Percentiles rank a stretch among this genome's conserved stretches.
Conservation (phyloP, 2,888 invertebrate genomes). For the Perdita meconis region DNA sequence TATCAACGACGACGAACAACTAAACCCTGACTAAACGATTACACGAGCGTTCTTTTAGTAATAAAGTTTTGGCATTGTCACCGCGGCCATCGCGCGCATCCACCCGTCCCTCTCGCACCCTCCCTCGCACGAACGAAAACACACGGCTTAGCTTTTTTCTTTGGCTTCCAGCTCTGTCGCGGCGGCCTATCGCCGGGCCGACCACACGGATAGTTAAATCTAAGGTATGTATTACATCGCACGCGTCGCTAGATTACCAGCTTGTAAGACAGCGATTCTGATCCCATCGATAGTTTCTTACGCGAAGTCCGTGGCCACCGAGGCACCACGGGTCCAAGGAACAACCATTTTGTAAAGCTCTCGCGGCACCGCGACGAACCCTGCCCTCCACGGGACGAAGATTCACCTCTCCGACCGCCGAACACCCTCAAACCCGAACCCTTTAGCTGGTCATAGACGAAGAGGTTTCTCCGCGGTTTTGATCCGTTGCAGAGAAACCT, state of each 20-base stretch:
- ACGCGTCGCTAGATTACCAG: constrained; percentile 48
- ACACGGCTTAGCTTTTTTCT: constrained; percentile 53
- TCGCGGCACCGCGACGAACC: constrained; percentile 18
- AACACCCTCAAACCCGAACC: neutral
- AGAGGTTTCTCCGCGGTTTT: no score
- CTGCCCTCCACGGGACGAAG: neutral
- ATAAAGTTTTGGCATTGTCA: constrained; percentile 72
- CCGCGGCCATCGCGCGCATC: constrained; percentile 33
- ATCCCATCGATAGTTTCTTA: constrained; percentile 66
- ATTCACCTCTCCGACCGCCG: neutral
- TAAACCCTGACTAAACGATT: constrained; percentile 70
- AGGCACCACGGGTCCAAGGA: constrained; percentile 55
- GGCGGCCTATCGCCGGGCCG: constrained; percentile 30
- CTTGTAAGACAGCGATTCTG: constrained; percentile 58
- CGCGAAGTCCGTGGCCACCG: constrained; percentile 39
- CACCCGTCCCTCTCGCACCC: neutral
- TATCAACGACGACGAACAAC: constrained; percentile 72
- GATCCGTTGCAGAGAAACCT: no score
- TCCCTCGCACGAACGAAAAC: constrained; percentile 33
- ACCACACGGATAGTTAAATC: constrained; percentile 46
- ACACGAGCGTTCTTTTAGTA: constrained; percentile 60
- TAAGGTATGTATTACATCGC: constrained; percentile 55
- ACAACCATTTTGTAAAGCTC: constrained; percentile 65
- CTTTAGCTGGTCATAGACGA: no score
- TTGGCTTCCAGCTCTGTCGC: constrained; percentile 65